Evolutionary conservation across 2,797 vertebrate genomes (phyloP).

Genomic region (Adelosebastes latens): DNA sequence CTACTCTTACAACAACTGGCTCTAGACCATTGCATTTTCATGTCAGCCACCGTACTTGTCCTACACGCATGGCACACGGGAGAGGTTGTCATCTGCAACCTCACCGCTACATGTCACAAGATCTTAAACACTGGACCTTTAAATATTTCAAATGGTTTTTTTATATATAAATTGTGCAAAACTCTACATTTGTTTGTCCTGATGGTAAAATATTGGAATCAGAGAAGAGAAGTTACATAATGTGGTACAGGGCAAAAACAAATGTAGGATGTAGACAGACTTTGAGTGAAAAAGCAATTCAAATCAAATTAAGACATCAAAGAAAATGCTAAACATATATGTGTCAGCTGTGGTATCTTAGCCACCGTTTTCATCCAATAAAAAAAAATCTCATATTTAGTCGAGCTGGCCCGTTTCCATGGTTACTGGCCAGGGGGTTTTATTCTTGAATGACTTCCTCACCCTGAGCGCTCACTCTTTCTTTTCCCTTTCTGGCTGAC

Average conservation of each 20-base stretch:
- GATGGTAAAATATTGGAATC: not conserved
- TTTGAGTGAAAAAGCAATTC: slow-evolving; percentile 16
- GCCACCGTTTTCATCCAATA: slow-evolving; percentile 56
- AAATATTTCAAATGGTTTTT: too few relatives aligned
- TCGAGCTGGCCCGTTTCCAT: slow-evolving; percentile 63
- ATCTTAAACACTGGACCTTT: too few relatives aligned
- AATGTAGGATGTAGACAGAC: not conserved
- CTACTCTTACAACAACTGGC: too few relatives aligned
- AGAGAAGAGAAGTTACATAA: not conserved
- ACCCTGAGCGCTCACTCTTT: slow-evolving; percentile 1
- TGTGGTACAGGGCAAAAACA: not conserved
- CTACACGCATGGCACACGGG: too few relatives aligned
- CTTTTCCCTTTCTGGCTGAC: slow-evolving; percentile 1
- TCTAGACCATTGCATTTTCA: too few relatives aligned
- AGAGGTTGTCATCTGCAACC: too few relatives aligned
- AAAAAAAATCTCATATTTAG: slow-evolving; percentile 58
- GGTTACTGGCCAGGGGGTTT: slow-evolving; percentile 66
- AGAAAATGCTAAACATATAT: slow-evolving; percentile 14
- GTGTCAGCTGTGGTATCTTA: slow-evolving; percentile 19
- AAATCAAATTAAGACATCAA: slow-evolving; percentile 52
- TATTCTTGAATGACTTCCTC: slow-evolving; percentile 63
- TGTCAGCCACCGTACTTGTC: too few relatives aligned
- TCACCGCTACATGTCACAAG: too few relatives aligned
- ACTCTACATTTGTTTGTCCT: not conserved
- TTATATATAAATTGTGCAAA: not conserved